A percentile compares a stretch with the other conserved stretches of the same genome.
Evolutionary conservation across 1,140 invertebrate genomes (phyloP).

Genomic region (Zaprionus vittiger): DNA sequence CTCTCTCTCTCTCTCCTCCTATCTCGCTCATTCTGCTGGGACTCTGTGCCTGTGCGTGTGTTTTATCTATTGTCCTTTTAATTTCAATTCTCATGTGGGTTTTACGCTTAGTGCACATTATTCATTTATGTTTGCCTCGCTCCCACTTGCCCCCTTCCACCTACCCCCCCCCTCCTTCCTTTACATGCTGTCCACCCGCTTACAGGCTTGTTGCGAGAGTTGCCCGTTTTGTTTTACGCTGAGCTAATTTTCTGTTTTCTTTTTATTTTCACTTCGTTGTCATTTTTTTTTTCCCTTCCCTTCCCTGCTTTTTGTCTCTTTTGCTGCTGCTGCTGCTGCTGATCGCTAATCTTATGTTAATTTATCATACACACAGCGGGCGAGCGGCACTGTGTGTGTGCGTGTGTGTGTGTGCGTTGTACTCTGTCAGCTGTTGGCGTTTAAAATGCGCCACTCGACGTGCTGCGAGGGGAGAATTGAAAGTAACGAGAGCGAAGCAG

Average conservation of each 20-base stretch:
- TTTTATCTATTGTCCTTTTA: constrained; percentile 77
- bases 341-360: constrained; percentile 70
- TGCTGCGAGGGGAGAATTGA: constrained; percentile 3
- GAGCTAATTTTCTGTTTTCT: constrained; percentile 54
- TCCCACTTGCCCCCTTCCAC: not conserved
- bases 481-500: not conserved
- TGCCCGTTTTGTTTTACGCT: constrained; percentile 48
- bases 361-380: constrained; percentile 57
- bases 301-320: constrained; percentile 16
- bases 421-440: constrained; percentile 55
- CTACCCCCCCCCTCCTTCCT: not conserved
- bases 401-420: constrained; percentile 33
- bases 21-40: not conserved
- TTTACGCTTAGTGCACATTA: constrained; percentile 77
- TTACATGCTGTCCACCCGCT: not conserved
- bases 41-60: constrained; percentile 54
- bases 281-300: not conserved
- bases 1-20: not conserved
- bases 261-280: constrained; percentile 16
- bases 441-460: constrained; percentile 35
- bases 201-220: not conserved
- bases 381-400: constrained; percentile 7
- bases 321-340: constrained; percentile 41
- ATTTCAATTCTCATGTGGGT: constrained; percentile 75
- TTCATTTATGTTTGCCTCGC: constrained; percentile 63